Evolutionary conservation across 2,888 invertebrate genomes (phyloP).

Genomic region (Sphinx pinastri): DNA sequence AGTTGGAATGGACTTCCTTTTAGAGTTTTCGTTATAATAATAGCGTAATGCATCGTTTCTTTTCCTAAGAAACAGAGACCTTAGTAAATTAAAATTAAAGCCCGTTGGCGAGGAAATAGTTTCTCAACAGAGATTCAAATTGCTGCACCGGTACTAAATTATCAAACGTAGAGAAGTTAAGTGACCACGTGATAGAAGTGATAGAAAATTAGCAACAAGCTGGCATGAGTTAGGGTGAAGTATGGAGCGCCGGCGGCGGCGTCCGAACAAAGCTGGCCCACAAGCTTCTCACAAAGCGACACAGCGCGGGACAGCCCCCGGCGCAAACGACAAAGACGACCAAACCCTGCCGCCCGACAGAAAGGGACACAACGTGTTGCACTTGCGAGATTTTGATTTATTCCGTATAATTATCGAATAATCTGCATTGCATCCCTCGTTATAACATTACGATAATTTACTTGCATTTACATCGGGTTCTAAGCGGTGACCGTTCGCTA

Average conservation of each 20-base stretch:
- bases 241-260: slow-evolving; percentile 74
- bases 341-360: slow-evolving; percentile 44
- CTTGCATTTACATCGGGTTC: slow-evolving; percentile 77
- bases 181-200: slow-evolving; percentile 76
- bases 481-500: slow-evolving; percentile 81
- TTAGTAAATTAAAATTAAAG: no score
- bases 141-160: slow-evolving; percentile 76
- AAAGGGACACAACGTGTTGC: slow-evolving; percentile 56
- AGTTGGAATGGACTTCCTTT: no score
- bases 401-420: slow-evolving; percentile 81
- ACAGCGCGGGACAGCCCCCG: slow-evolving; percentile 56
- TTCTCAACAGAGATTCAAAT: no score
- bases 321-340: slow-evolving; percentile 56
- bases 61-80: no score
- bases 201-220: slow-evolving; percentile 83
- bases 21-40: no score
- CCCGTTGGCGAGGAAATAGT: no score
- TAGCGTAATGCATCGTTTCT: no score
- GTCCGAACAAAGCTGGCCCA: slow-evolving; percentile 65
- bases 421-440: slow-evolving; percentile 83
- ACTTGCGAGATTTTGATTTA: slow-evolving; percentile 78
- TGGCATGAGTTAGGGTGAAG: slow-evolving; percentile 78
- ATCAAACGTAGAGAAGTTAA: slow-evolving; percentile 75
- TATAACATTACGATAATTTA: slow-evolving; percentile 82
- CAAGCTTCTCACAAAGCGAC: slow-evolving; percentile 64